Evolutionary conservation across 2,888 invertebrate species (phyloP), one percentile per base, ranked within the genome.

Genomic region (Pammene aurita): DNA sequence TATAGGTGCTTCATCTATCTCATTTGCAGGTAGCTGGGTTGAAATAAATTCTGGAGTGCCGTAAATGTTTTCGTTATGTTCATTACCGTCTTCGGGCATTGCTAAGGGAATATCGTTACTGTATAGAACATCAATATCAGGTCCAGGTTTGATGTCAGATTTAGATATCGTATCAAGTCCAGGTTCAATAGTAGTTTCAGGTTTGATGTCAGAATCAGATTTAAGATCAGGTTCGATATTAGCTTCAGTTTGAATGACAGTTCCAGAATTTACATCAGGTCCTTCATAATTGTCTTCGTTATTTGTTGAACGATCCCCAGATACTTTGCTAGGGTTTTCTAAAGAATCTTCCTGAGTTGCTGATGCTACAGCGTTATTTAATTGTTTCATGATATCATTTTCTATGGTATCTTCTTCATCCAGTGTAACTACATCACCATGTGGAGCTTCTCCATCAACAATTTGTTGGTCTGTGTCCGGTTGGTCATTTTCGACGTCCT

Each of bases 401-500:
- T 58, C 52, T 44, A 64, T 38, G n/a, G 38, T 58, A 44, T 64
- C 57, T 14, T n/a, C 44, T 52, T 66, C 58, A 18, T 58, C 46
- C n/a, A 48, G 18, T 42, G 41, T 14, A 42, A 52, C 16, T 34
- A 9, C 58, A 10, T 41, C 52, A n/a, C 42, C 63, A 18, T 14
- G 18, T 63, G 26, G 18, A 38, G 48, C 34, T 26, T 52, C 41
- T 13, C 52, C 35, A 38, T 16, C 61, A 50, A 26, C 42, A 34
- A 26, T 44, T 44, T 26, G 44, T n/a, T 0, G 42, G 7, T 58
- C 58, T 10, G 44, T 58, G n/a, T 58, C 58, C 6, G 16, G 42
- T 41, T 16, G 18, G 52, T 63, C 62, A 57, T 57, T 41, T 18
- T 65, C 58, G 10, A 58, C 7, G n/a, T 46, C 26, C n/a, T 11